A percentile compares a stretch with the other conserved stretches of the same genome.
Evolutionary conservation across 2,113 vertebrate genomes (phyloP).

Genomic region (Antennarius striatus): DNA sequence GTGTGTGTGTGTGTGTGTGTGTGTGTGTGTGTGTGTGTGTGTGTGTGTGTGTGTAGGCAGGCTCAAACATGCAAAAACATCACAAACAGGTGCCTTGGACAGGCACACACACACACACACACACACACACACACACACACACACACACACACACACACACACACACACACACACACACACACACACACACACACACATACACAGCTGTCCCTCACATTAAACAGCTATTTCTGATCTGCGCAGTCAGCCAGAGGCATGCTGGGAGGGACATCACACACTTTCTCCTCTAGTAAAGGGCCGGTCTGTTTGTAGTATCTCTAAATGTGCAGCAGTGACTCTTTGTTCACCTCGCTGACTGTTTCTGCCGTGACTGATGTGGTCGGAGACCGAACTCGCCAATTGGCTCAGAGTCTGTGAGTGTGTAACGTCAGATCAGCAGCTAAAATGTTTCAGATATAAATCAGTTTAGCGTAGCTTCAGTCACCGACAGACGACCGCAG

Average conservation of each 20-base stretch:
- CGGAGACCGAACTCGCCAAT: conserved; percentile 32
- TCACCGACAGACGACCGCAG: conserved; percentile 17
- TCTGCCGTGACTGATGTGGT: conserved; percentile 40
- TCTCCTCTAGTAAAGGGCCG: conserved; percentile 18
- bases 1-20: no score
- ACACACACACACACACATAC: conserved; percentile 1
- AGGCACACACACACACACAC: no score
- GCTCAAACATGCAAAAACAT: no score
- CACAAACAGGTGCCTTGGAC: no score
- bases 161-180: no score
- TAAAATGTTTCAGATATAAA: conserved; percentile 47
- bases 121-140: no score
- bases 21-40: no score
- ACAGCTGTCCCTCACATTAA: conserved; percentile 47
- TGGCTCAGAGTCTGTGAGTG: conserved; percentile 26
- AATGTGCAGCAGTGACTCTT: conserved; percentile 22
- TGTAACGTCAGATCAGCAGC: conserved; percentile 39
- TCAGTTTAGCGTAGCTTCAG: conserved; percentile 31
- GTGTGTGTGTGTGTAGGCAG: no score
- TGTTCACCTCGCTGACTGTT: conserved; percentile 19
- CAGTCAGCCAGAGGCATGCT: conserved; percentile 24
- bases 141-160: no score
- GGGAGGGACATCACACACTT: conserved; percentile 16
- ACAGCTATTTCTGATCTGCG: conserved; percentile 58
- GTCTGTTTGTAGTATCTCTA: conserved; percentile 11